Evolutionary conservation across 2,888 invertebrate species (phyloP), one percentile per base, ranked within the genome.

Genomic region (Tenthredo distinguenda): DNA sequence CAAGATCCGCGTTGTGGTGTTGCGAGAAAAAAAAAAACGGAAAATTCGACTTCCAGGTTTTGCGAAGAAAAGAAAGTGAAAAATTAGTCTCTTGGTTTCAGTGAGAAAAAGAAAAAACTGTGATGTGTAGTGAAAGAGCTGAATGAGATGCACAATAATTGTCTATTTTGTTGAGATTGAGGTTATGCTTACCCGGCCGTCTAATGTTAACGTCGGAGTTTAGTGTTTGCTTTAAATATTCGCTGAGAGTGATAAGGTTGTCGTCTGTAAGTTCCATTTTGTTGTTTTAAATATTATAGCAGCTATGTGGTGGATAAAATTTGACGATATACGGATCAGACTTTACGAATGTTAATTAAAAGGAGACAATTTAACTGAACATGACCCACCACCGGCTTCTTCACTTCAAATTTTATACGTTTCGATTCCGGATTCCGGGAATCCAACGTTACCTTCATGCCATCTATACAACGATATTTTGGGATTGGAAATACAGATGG

Each of bases 191-290:
- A 98, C 99, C 98, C 93, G 98, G 97, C 93, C 97, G 95, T 88
- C 99, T 95, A 85, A 97, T 94, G 91, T 96, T 96, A 37, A 96
- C 95, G 93, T 98, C 98, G 0, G 98, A 97, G 91, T 96, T 98
- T 47, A 99, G 94, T 4, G 99, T 99, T 93, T 98, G 97, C 91
- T 97, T 96, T 89, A 99, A 95, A 94, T 98, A 98, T 90, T 96
- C 96, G 79, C 97, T 96, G 88, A 99, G 94, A 12, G 97, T 97
- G 89, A 96, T 95, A 89, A 98, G 94, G 94, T 98, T 98, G 74
- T 96, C 96, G 84, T 98, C 98, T 4, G 97, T 98, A 18, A 98
- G 95, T 93, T 99, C 99, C 99, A 99, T 99, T 88, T 34, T 21
- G 77, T 7, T 50, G 2, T 15, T 50, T 77, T 55, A 6, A 18